A percentile compares a stretch with the other conserved stretches of the same genome.
phyloP scores from a whole-genome alignment of 2,113 vertebrate species.

The Marmota flaviventris region DNA sequence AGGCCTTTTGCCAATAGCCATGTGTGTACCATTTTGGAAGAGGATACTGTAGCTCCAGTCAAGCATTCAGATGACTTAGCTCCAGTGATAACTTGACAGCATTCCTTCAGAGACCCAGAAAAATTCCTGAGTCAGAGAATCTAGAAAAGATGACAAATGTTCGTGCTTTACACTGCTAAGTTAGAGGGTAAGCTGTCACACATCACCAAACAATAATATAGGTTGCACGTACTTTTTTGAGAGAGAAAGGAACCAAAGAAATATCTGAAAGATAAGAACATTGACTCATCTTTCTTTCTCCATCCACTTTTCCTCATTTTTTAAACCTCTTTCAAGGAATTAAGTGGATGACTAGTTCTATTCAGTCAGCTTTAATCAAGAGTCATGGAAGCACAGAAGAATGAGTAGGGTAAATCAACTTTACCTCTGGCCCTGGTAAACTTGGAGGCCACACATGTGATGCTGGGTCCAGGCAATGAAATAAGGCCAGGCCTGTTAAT shows the following conservation, averaged over 20 bases:
- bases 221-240: neutral
- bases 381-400: accelerated
- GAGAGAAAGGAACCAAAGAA: neutral
- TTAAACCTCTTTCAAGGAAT: neutral
- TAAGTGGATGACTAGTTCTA: neutral
- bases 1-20: neutral
- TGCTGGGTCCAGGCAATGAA: accelerated
- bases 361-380: neutral
- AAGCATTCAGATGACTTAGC: neutral
- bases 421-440: accelerated
- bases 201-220: neutral
- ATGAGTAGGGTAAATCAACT: accelerated
- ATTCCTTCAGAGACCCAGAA: neutral
- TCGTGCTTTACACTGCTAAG: neutral
- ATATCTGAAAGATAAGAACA: too few species aligned
- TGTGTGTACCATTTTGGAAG: accelerated
- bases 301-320: neutral
- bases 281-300: too few species aligned
- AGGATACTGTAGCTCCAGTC: too few species aligned
- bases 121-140: neutral
- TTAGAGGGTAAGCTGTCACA: neutral
- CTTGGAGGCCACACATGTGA: neutral
- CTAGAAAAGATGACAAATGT: neutral
- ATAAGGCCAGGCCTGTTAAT: neutral
- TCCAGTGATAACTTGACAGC: too few species aligned